A percentile compares a stretch with the other conserved stretches of the same genome.
Conservation (phyloP, 2,797 vertebrate species). For the Crenuchus spilurus region DNA sequence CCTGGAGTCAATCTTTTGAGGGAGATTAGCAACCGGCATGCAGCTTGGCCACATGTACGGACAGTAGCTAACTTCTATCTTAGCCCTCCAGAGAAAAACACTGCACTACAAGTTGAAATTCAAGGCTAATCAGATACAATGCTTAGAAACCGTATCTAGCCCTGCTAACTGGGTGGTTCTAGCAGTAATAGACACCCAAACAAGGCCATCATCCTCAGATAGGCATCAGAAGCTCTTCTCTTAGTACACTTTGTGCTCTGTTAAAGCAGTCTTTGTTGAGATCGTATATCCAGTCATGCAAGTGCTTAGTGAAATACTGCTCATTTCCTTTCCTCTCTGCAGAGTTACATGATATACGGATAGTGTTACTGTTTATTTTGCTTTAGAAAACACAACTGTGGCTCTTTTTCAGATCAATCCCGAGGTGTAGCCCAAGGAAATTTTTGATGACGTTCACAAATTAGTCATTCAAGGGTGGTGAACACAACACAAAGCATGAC, state of each 20-base stretch:
- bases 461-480: too few relatives aligned
- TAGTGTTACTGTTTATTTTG: not conserved
- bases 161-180: not conserved
- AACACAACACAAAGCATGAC: too few relatives aligned
- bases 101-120: not conserved
- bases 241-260: not conserved
- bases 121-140: not conserved
- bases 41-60: not conserved
- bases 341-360: not conserved
- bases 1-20: constrained; percentile 26
- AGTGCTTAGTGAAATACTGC: too few relatives aligned
- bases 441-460: too few relatives aligned
- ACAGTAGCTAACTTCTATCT: not conserved
- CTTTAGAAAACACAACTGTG: not conserved
- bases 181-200: not conserved
- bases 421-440: too few relatives aligned
- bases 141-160: not conserved
- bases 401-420: too few relatives aligned
- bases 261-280: not conserved
- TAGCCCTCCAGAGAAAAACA: not conserved
- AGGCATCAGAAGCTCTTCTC: not conserved
- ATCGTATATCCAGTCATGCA: not conserved
- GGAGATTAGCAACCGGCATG: constrained; percentile 32
- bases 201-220: not conserved
- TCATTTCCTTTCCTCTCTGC: not conserved